Percentiles rank a stretch among this genome's conserved stretches.
These are phyloP conservation scores for Amazona guildingii DNA, from an alignment of 2,113 vertebrate genomes.

Conservation along the genomic window DNA sequence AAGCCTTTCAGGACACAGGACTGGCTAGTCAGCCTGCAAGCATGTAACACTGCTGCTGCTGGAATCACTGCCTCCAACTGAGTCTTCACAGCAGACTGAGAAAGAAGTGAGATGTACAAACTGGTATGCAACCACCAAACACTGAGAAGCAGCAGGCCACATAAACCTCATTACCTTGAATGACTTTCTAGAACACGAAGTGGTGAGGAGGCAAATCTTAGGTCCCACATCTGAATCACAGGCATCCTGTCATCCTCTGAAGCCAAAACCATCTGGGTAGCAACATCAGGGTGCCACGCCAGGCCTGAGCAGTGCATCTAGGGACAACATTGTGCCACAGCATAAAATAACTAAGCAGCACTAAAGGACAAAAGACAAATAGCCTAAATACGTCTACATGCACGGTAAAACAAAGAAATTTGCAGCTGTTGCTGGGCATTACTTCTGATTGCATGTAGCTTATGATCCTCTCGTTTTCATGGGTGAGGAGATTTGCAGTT, in stretches of 20 bases:
- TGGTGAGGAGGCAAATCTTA: constrained; percentile 93
- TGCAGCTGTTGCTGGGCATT: not conserved
- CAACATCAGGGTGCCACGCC: constrained; percentile 95
- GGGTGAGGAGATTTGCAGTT: not conserved
- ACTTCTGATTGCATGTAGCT: not conserved
- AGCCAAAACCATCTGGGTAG: constrained; percentile 93
- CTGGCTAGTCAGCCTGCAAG: not conserved
- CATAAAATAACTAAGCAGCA: not conserved
- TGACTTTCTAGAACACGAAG: constrained; percentile 94
- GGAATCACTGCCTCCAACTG: not conserved
- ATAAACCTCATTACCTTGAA: constrained; percentile 78
- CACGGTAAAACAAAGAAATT: not conserved
- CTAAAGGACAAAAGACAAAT: not conserved
- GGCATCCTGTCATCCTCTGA: constrained; percentile 95
- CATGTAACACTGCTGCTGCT: not conserved
- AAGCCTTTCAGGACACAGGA: not conserved
- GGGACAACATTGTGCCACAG: not conserved
- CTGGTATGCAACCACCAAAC: accelerated
- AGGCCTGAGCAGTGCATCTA: constrained; percentile 98
- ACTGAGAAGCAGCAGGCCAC: accelerated
- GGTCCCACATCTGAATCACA: constrained; percentile 97
- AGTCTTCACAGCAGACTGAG: not conserved
- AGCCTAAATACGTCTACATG: not conserved
- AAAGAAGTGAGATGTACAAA: not conserved
- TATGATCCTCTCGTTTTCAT: not conserved